These are phyloP conservation scores for Dromaius novaehollandiae DNA, from an alignment of 2,113 vertebrate species.

Conservation along the genomic window DNA sequence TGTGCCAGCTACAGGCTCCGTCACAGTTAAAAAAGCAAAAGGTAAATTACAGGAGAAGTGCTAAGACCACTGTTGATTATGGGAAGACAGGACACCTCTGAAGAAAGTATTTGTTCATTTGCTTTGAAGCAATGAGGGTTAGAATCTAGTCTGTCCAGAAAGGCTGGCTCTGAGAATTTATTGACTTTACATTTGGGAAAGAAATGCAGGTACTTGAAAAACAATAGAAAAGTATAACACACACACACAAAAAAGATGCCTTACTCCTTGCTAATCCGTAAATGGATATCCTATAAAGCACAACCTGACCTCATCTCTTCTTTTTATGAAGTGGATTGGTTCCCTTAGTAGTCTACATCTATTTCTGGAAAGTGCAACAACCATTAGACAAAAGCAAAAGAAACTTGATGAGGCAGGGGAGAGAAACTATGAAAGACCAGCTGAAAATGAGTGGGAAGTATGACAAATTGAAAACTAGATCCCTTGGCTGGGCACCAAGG, in stretches of 20 bases:
- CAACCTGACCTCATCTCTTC: neutral
- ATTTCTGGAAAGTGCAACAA: conserved; percentile 1
- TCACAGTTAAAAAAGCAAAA: neutral
- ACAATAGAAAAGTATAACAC: neutral
- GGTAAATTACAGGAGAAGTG: neutral
- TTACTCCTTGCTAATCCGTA: neutral
- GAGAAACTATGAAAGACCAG: neutral
- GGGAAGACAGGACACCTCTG: neutral
- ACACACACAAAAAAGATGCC: neutral
- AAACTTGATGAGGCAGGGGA: neutral
- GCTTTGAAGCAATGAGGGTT: neutral
- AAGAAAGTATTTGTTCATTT: neutral
- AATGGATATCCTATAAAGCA: neutral
- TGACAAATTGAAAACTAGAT: conserved; percentile 16
- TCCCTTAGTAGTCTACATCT: neutral
- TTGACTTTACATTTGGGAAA: neutral
- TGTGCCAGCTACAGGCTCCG: neutral
- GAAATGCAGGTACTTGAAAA: neutral
- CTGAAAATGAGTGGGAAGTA: conserved; percentile 6
- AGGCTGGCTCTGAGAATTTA: neutral
- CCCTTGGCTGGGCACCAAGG: conserved; percentile 10
- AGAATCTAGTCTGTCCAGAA: neutral
- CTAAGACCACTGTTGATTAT: neutral
- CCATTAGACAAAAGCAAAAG: neutral
- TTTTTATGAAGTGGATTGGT: neutral